phyloP scores from a whole-genome alignment of 1,140 invertebrate species.

The Caenorhabditis tropicalis region DNA sequence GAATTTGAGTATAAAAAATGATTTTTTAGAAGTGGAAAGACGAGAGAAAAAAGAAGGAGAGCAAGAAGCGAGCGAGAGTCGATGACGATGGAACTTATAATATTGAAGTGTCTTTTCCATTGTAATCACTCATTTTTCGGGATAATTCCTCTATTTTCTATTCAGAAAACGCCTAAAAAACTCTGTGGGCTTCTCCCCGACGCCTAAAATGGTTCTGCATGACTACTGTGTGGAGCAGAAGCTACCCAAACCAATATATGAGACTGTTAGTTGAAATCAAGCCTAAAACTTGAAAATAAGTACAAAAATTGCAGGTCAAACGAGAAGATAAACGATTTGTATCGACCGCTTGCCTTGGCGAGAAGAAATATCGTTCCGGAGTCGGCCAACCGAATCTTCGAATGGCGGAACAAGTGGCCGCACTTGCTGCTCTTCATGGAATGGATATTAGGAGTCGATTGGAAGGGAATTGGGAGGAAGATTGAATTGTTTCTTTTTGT shows the following conservation, averaged over 20 bases:
- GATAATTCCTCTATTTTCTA: too few relatives aligned
- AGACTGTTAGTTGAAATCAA: not conserved
- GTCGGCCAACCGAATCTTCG: slow-evolving; percentile 67
- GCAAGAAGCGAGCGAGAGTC: not conserved
- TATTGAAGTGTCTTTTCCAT: slow-evolving; percentile 6
- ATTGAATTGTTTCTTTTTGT: not conserved
- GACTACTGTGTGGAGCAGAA: slow-evolving; percentile 5
- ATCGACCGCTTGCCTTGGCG: slow-evolving; percentile 47
- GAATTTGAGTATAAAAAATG: not conserved
- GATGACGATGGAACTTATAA: not conserved
- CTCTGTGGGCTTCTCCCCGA: slow-evolving; percentile 13
- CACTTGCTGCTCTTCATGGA: slow-evolving; percentile 66
- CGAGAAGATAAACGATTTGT: slow-evolving; percentile 57
- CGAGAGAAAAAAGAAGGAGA: not conserved
- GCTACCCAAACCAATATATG: slow-evolving; percentile 17
- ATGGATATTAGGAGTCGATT: slow-evolving; percentile 60
- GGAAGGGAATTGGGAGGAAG: slow-evolving; percentile 66
- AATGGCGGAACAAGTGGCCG: slow-evolving; percentile 71
- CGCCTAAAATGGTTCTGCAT: slow-evolving; percentile 14
- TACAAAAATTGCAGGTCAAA: not conserved
- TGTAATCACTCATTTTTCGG: not conserved
- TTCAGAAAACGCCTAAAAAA: slow-evolving; percentile 47
- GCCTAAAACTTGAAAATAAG: not conserved
- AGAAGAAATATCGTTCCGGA: slow-evolving; percentile 61
- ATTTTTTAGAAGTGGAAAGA: slow-evolving; percentile 48